Evolutionary conservation across 2,113 vertebrate genomes (phyloP), one percentile per base, ranked within the genome.

Genomic region (Saccopteryx bilineata): DNA sequence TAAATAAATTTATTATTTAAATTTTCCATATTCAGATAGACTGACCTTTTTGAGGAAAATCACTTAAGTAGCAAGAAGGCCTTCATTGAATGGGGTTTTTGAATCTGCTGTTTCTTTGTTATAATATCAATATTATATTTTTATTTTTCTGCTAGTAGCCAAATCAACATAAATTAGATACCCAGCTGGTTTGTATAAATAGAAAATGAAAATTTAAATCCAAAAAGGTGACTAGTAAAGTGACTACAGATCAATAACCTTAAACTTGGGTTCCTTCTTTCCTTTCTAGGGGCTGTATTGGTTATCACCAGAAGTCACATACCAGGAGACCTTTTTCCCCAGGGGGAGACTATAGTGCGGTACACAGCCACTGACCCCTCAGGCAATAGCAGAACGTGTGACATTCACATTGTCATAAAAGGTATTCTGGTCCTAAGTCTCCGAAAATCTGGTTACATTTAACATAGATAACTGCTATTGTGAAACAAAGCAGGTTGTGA

Each of bases 311-410:
- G 98, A 84, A 99, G 97, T 95, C 99, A 99, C 15, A 94, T 94
- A 33, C 99, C 99, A 75, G 99, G 99, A 90, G 99, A 99, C 60
- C 90, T 98, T 56, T 99, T 99, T 97, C 98, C 99, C 79, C 99
- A 98, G 11, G 99, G 99, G 87, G 99, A 99, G 91, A 99, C 99
- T 4, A 5, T 98, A 90, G 99, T 99, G 54, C 98, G 96, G 33
- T 99, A 99, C 92, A 99, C 97, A 6, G 99, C 99, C 5, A 98
- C 98, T 2, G 99, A 99, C 87, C 98, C 99, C 2, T 99, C 99
- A 7, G 99, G 99, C 96, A 99, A 99, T 98, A 99, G 98, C 90
- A 99, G 99, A 93, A 99, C 98, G 1, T 99, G 99, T 97, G 99
- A 99, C 92, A 99, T 99, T 93, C 99, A 98, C 84, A 69, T 99